These are phyloP conservation scores for Ashinkailepas kermadecensis DNA, from an alignment of 2,888 invertebrate species.

Conservation along the genomic window DNA sequence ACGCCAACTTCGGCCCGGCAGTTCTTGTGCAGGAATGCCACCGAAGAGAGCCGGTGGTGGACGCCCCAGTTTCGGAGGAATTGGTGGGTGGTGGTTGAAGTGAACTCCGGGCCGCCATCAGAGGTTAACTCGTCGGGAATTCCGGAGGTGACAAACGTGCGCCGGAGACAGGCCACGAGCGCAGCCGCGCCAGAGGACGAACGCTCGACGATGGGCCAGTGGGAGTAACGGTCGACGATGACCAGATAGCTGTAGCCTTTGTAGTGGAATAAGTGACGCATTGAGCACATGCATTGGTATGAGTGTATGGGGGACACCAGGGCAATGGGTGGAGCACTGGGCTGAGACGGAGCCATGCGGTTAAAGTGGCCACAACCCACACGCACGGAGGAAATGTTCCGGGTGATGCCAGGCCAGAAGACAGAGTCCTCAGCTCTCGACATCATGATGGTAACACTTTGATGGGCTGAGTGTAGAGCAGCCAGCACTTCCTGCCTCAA, in stretches of 20 bases:
- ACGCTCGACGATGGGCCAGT: constrained; percentile 26
- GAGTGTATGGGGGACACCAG: constrained; percentile 4
- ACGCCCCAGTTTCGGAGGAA: constrained; percentile 24
- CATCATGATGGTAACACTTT: constrained; percentile 23
- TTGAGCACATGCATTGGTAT: constrained; percentile 24
- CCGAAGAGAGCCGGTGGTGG: constrained; percentile 23
- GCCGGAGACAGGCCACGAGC: constrained; percentile 21
- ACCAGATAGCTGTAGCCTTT: constrained; percentile 24
- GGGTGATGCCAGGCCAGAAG: constrained; percentile 27
- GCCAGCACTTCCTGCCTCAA: constrained; percentile 18
- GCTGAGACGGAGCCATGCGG: constrained; percentile 28
- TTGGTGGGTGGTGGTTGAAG: background rate
- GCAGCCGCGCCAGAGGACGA: background rate
- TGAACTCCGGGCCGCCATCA: constrained; percentile 27
- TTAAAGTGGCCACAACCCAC: constrained; percentile 18
- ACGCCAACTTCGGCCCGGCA: constrained; percentile 26
- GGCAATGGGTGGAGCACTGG: constrained; percentile 25
- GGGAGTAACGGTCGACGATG: constrained; percentile 22
- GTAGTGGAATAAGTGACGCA: constrained; percentile 24
- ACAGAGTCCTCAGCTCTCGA: constrained; percentile 18
- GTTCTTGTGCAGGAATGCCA: constrained; percentile 26
- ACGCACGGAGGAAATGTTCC: constrained; percentile 8
- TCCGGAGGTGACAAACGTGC: constrained; percentile 20
- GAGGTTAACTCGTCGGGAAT: constrained; percentile 25
- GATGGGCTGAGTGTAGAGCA: constrained; percentile 25